A percentile compares a stretch with the other conserved stretches of the same genome.
Conservation (phyloP, 2,113 vertebrate genomes). For the Epinephelus fuscoguttatus region DNA sequence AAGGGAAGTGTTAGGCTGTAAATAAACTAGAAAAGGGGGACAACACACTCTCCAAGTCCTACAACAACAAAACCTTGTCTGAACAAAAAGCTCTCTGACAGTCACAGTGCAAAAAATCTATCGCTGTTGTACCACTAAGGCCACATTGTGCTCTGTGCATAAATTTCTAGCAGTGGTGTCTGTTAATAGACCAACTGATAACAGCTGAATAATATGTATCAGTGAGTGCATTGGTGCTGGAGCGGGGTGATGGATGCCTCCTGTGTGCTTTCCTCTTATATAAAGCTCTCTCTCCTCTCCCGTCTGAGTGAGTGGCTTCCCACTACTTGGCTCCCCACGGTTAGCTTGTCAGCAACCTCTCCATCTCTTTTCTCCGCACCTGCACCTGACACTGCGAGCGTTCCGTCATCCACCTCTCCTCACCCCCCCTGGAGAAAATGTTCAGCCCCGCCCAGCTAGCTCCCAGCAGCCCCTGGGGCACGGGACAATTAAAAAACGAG, state of each 20-base stretch:
- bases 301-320: constrained; percentile 62
- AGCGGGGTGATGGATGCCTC: constrained; percentile 57
- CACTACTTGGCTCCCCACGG: constrained; percentile 66
- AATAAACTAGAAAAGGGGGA: not conserved
- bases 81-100: constrained; percentile 12
- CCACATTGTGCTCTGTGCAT: constrained; percentile 37
- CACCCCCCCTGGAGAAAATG: constrained; percentile 50
- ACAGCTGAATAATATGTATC: constrained; percentile 60
- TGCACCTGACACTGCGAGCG: constrained; percentile 78
- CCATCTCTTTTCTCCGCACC: constrained; percentile 71
- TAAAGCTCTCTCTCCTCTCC: constrained; percentile 64
- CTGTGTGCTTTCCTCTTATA: constrained; percentile 63
- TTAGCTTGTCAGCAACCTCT: constrained; percentile 66
- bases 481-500: constrained; percentile 78
- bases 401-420: constrained; percentile 69
- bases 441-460: constrained; percentile 66
- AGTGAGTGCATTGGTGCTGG: constrained; percentile 32
- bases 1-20: not conserved
- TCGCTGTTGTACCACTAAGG: constrained; percentile 1
- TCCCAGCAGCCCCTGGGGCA: constrained; percentile 77
- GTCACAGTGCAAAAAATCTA: constrained; percentile 7
- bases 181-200: constrained; percentile 56
- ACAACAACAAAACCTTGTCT: not conserved
- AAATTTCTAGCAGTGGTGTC: constrained; percentile 27
- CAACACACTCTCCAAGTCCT: not conserved